A percentile compares a stretch with the other conserved stretches of the same genome.
phyloP scores from a whole-genome alignment of 2,113 vertebrate species.

The Gracilinanus agilis region DNA sequence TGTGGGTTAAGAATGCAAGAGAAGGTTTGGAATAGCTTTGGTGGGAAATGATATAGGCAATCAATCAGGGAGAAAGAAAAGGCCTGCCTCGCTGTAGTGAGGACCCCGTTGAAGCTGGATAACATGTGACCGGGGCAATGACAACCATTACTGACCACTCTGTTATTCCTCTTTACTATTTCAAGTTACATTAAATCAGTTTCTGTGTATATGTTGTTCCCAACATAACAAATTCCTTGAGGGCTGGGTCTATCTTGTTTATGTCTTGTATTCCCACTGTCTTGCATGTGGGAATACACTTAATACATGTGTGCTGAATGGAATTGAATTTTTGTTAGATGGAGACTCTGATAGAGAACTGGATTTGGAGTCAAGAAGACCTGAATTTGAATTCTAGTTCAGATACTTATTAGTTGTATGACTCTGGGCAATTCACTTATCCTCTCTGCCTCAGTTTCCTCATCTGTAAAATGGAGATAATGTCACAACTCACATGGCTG shows the following conservation, averaged over 20 bases:
- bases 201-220: neutral
- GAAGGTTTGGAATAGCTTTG: neutral
- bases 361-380: neutral
- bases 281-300: neutral
- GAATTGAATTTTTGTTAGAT: neutral
- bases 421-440: neutral
- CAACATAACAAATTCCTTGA: neutral
- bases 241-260: constrained; percentile 22
- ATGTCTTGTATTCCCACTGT: neutral
- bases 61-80: neutral
- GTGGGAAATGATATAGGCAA: neutral
- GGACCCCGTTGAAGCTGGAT: neutral
- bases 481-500: neutral
- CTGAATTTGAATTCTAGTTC: neutral
- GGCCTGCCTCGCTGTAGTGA: neutral
- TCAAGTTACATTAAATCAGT: neutral
- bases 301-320: constrained; percentile 28
- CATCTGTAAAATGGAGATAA: neutral
- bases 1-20: neutral
- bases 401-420: neutral
- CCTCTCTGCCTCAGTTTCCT: neutral
- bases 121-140: neutral
- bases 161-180: neutral
- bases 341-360: neutral
- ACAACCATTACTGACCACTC: neutral